Percentiles rank a stretch among this genome's conserved stretches.
Conservation (phyloP, 2,113 vertebrate species). For the Rhodinocichla rosea region DNA sequence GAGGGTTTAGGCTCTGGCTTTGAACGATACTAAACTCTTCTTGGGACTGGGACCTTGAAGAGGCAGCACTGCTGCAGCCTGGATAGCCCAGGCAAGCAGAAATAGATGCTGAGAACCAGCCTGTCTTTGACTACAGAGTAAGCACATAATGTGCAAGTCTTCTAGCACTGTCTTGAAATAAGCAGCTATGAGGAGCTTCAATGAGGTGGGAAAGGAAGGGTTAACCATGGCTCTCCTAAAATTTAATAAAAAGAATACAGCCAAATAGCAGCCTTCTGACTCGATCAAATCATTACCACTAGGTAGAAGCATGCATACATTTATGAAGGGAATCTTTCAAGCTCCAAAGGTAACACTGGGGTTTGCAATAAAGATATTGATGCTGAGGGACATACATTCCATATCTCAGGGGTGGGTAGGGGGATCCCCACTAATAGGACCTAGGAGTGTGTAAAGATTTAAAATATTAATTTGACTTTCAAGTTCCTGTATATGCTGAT, state of each 20-base stretch:
- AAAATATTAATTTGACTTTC: background rate
- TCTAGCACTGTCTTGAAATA: background rate
- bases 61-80: background rate
- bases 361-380: background rate
- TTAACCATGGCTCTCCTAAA: background rate
- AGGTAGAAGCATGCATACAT: background rate
- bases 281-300: background rate
- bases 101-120: background rate
- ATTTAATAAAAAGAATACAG: background rate
- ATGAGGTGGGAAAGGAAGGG: background rate
- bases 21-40: background rate
- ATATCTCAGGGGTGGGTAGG: background rate
- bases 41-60: background rate
- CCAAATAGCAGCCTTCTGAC: background rate
- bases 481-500: background rate
- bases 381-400: background rate
- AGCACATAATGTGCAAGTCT: background rate
- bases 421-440: background rate
- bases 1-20: background rate
- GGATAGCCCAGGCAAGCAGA: background rate
- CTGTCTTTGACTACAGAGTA: background rate
- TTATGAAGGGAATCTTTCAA: constrained; percentile 1
- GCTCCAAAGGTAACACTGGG: background rate
- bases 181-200: background rate
- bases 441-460: background rate